These are phyloP conservation scores for Gasterosteus aculeatus DNA, from an alignment of 2,113 vertebrate genomes.

Conservation along the genomic window DNA sequence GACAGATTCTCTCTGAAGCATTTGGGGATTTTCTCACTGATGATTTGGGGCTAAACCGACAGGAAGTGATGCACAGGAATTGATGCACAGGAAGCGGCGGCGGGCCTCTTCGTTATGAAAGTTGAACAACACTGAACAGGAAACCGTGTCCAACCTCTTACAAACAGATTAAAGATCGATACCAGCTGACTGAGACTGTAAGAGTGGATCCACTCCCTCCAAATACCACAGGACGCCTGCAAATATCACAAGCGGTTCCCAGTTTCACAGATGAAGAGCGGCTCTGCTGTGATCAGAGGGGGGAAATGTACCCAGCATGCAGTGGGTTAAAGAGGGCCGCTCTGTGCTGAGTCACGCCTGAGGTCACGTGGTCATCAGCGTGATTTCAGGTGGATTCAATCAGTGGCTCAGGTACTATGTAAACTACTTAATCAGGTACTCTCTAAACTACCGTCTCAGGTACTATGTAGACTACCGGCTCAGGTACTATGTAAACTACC, in stretches of 20 bases:
- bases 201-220: background rate
- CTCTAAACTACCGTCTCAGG: no score
- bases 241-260: slow-evolving; percentile 36
- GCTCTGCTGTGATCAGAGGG: background rate
- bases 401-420: background rate
- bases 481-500: background rate
- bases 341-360: background rate
- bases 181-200: background rate
- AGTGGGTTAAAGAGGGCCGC: background rate
- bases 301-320: slow-evolving; percentile 18
- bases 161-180: background rate
- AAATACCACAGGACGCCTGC: slow-evolving; percentile 2
- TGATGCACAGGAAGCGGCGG: background rate
- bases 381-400: background rate
- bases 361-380: background rate
- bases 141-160: no score
- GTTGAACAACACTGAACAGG: no score
- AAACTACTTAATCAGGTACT: no score
- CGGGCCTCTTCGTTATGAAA: background rate
- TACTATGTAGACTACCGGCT: no score
- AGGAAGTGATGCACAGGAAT: slow-evolving; percentile 8
- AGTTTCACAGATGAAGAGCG: slow-evolving; percentile 28
- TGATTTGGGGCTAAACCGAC: background rate
- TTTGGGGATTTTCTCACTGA: background rate
- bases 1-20: background rate